A percentile compares a stretch with the other conserved stretches of the same genome.
Evolutionary conservation across 2,888 invertebrate genomes (phyloP).

Genomic region (Drosophila formosana): DNA sequence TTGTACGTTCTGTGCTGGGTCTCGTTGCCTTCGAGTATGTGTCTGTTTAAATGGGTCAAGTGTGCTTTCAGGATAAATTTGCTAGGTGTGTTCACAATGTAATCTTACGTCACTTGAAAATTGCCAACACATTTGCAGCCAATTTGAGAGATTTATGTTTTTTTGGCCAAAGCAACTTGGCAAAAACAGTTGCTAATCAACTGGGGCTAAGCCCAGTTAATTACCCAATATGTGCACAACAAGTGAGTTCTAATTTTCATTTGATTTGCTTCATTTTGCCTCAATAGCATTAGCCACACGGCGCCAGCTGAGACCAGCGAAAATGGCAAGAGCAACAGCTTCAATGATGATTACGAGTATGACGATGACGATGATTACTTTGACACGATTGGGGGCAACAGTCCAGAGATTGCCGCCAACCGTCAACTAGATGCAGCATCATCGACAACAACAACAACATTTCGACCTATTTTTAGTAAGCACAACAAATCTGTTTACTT

Average conservation of each 20-base stretch:
- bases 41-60: conserved; percentile 68
- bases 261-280: background rate
- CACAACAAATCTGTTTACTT: background rate
- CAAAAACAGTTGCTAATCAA: conserved; percentile 39
- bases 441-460: conserved; percentile 70
- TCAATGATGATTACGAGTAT: conserved; percentile 48
- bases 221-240: conserved; percentile 26
- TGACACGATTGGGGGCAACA: conserved; percentile 49
- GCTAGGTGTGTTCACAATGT: conserved; percentile 59
- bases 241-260: conserved; percentile 14
- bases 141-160: conserved; percentile 42
- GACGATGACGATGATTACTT: conserved; percentile 73
- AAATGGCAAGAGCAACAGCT: conserved; percentile 48
- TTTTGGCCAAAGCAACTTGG: conserved; percentile 37
- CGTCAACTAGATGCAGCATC: conserved; percentile 49
- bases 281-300: conserved; percentile 68
- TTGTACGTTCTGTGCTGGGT: conserved; percentile 6
- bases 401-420: conserved; percentile 63
- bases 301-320: conserved; percentile 62
- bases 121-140: conserved; percentile 26
- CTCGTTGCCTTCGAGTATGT: conserved; percentile 7
- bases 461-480: conserved; percentile 73
- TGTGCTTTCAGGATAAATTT: conserved; percentile 61
- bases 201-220: conserved; percentile 23
- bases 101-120: conserved; percentile 43